phyloP scores from a whole-genome alignment of 1,140 invertebrate genomes.

The Drosophila novamexicana region DNA sequence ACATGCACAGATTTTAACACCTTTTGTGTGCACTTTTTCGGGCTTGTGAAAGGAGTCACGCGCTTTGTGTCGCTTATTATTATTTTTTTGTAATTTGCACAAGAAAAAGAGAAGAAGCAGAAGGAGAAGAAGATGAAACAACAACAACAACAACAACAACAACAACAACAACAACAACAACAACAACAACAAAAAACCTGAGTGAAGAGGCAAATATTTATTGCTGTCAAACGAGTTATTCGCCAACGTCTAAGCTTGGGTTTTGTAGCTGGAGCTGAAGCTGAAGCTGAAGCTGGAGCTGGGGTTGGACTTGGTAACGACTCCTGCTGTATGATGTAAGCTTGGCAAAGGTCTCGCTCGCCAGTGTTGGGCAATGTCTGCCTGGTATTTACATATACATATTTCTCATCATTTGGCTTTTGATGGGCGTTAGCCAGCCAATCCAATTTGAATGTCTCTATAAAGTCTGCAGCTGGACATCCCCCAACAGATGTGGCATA shows the following conservation, averaged over 20 bases:
- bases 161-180: slow-evolving; percentile 23
- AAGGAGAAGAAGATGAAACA: slow-evolving; percentile 4
- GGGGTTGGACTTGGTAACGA: slow-evolving; percentile 26
- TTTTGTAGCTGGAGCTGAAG: too few species aligned
- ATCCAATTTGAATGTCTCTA: slow-evolving; percentile 14
- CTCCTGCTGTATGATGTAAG: slow-evolving; percentile 74
- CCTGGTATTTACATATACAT: neutral
- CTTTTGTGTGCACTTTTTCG: slow-evolving; percentile 75
- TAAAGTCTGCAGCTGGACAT: slow-evolving; percentile 19
- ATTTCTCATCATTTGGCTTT: neutral
- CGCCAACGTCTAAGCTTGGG: slow-evolving; percentile 15
- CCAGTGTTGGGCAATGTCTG: slow-evolving; percentile 32
- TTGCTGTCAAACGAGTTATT: slow-evolving; percentile 70
- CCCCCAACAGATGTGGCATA: slow-evolving; percentile 14
- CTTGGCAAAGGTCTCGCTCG: slow-evolving; percentile 40
- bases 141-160: slow-evolving; percentile 19
- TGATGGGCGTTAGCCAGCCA: slow-evolving; percentile 33
- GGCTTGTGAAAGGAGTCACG: slow-evolving; percentile 80
- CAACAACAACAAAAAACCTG: slow-evolving; percentile 30
- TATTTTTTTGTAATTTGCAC: slow-evolving; percentile 80
- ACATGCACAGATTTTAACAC: slow-evolving; percentile 58
- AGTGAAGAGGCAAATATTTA: slow-evolving; percentile 77
- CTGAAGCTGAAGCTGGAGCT: neutral
- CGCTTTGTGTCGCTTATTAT: slow-evolving; percentile 78
- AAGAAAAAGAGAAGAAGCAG: slow-evolving; percentile 37